These are phyloP conservation scores for Chrysolophus pictus DNA, from an alignment of 2,797 vertebrate species.

Conservation along the genomic window DNA sequence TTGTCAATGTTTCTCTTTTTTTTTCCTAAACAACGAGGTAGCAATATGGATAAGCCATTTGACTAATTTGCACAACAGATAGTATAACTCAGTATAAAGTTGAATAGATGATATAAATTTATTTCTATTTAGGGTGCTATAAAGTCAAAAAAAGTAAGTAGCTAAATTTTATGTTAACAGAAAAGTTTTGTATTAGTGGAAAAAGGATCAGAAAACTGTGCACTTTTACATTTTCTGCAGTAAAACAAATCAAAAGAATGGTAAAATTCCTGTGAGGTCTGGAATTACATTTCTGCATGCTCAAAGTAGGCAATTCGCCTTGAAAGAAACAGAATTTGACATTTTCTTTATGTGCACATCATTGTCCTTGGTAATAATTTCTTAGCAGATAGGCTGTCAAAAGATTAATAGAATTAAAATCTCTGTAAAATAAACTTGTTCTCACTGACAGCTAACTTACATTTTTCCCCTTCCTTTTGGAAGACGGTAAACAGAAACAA, in stretches of 20 bases:
- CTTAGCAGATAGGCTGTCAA: conserved; percentile 38
- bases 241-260: not conserved
- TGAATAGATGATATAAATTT: not conserved
- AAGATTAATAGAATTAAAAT: conserved; percentile 64
- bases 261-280: not conserved
- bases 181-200: not conserved
- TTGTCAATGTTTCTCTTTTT: accelerated
- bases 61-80: not conserved
- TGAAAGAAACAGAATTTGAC: conserved; percentile 30
- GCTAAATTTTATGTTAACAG: not conserved
- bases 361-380: conserved; percentile 17
- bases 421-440: conserved; percentile 27
- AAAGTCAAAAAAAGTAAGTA: not conserved
- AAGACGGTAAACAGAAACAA: conserved; percentile 71
- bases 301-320: not conserved
- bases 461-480: conserved; percentile 1
- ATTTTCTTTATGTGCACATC: conserved; percentile 4
- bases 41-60: not conserved
- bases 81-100: not conserved
- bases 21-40: not conserved
- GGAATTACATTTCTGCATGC: not conserved
- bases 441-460: conserved; percentile 47
- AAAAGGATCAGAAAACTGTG: not conserved
- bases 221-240: not conserved
- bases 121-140: not conserved